phyloP scores from a whole-genome alignment of 1,140 invertebrate species.

The Trachymyrmex cornetzi region DNA sequence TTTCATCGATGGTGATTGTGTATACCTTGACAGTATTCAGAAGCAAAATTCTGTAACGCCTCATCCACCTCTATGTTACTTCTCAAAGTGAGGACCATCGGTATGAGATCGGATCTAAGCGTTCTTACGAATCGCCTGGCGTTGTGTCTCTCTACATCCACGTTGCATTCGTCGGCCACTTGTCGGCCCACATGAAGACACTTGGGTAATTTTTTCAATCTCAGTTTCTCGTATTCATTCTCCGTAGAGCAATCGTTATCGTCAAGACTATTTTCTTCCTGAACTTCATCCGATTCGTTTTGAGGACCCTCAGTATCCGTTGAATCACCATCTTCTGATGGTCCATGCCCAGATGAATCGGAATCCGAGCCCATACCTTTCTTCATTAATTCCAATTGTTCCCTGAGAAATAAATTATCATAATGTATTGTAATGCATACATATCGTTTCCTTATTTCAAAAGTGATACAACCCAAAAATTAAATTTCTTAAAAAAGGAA shows the following conservation, averaged over 20 bases:
- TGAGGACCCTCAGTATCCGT: constrained; percentile 91
- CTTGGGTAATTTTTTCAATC: constrained; percentile 90
- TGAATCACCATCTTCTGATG: constrained; percentile 83
- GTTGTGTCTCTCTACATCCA: constrained; percentile 93
- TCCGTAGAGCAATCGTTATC: constrained; percentile 85
- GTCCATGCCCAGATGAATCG: constrained; percentile 88
- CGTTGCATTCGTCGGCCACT: constrained; percentile 90
- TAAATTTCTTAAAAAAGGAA: too few species aligned
- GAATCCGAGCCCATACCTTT: constrained; percentile 87
- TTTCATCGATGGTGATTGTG: background rate
- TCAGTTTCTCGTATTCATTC: constrained; percentile 86
- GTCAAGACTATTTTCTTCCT: constrained; percentile 85
- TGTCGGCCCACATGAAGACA: constrained; percentile 87
- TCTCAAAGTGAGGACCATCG: constrained; percentile 90
- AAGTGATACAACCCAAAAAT: too few species aligned
- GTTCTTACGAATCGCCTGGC: constrained; percentile 92
- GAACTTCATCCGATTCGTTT: constrained; percentile 87
- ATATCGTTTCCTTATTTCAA: background rate
- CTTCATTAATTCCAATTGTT: constrained; percentile 87
- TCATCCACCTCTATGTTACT: constrained; percentile 95
- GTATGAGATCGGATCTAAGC: constrained; percentile 90
- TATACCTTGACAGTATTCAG: constrained; percentile 94
- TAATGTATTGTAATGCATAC: background rate
- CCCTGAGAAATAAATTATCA: constrained; percentile 74
- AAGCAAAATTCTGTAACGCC: constrained; percentile 96